Percentiles rank a stretch among this genome's conserved stretches.
These are phyloP conservation scores for Labeo rohita DNA, from an alignment of 2,113 vertebrate genomes.

Conservation along the genomic window DNA sequence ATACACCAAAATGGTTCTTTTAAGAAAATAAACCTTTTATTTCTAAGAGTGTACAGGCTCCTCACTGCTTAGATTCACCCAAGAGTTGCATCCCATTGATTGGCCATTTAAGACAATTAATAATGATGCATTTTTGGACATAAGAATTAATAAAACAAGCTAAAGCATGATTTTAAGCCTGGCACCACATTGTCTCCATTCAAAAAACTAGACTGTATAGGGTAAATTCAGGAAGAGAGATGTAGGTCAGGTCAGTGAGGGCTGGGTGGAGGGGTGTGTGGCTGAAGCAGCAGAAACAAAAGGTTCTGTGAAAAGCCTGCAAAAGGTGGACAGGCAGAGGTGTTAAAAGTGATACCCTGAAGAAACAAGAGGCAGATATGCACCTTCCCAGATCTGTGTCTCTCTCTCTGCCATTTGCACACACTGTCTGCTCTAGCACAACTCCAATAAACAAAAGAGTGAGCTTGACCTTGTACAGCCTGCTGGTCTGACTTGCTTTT, in stretches of 20 bases:
- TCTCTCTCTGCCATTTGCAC: slow-evolving; percentile 59
- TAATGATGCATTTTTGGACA: neutral
- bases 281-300: slow-evolving; percentile 69
- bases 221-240: slow-evolving; percentile 60
- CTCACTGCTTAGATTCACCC: no score
- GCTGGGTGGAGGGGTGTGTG: slow-evolving; percentile 49
- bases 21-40: neutral
- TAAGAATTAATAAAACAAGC: neutral
- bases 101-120: neutral
- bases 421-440: slow-evolving; percentile 70
- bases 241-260: neutral
- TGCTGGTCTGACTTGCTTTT: neutral
- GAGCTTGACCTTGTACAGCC: neutral
- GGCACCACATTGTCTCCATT: slow-evolving; percentile 60
- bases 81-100: no score
- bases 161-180: neutral
- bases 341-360: slow-evolving; percentile 73
- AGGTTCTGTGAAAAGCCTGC: slow-evolving; percentile 73
- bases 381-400: slow-evolving; percentile 52
- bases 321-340: slow-evolving; percentile 72
- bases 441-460: slow-evolving; percentile 29
- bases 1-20: neutral
- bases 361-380: slow-evolving; percentile 60
- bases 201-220: slow-evolving; percentile 53
- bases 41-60: no score